A percentile compares a stretch with the other conserved stretches of the same genome.
Conservation (phyloP, 2,113 vertebrate genomes). For the Dromas ardeola region DNA sequence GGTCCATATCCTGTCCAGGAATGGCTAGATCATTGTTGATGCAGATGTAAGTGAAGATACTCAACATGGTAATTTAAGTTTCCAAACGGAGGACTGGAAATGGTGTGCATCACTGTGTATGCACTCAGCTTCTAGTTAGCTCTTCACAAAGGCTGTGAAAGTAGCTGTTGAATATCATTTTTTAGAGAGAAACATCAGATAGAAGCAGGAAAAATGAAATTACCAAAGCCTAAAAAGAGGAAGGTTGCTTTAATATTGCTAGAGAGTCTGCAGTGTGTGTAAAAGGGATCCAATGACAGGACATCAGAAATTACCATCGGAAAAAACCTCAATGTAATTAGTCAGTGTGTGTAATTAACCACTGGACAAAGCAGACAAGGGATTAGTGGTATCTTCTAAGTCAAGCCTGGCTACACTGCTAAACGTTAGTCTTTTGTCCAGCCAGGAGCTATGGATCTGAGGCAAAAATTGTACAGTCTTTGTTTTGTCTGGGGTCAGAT, state of each 20-base stretch:
- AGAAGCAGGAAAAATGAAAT: neutral
- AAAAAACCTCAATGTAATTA: neutral
- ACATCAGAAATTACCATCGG: neutral
- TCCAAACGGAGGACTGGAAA: neutral
- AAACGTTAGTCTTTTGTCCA: conserved; percentile 18
- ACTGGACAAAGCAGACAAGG: conserved; percentile 1
- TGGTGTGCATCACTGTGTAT: neutral
- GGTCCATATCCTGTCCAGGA: neutral
- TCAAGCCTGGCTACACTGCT: conserved; percentile 20
- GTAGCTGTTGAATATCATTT: neutral
- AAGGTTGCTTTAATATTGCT: neutral
- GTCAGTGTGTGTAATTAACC: conserved; percentile 12
- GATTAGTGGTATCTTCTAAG: conserved; percentile 39
- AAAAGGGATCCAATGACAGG: neutral
- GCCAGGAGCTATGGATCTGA: neutral
- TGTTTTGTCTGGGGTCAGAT: conserved; percentile 60
- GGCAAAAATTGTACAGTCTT: conserved; percentile 18
- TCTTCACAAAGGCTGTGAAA: neutral
- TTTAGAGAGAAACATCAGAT: neutral
- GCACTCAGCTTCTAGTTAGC: neutral
- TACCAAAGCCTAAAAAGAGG: neutral
- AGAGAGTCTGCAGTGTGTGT: neutral
- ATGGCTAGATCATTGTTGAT: neutral
- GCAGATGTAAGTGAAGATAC: neutral
- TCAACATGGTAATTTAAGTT: neutral